A percentile compares a stretch with the other conserved stretches of the same genome.
These are phyloP conservation scores for Schlechtendalia chinensis DNA, from an alignment of 1,140 invertebrate genomes.

Conservation along the genomic window DNA sequence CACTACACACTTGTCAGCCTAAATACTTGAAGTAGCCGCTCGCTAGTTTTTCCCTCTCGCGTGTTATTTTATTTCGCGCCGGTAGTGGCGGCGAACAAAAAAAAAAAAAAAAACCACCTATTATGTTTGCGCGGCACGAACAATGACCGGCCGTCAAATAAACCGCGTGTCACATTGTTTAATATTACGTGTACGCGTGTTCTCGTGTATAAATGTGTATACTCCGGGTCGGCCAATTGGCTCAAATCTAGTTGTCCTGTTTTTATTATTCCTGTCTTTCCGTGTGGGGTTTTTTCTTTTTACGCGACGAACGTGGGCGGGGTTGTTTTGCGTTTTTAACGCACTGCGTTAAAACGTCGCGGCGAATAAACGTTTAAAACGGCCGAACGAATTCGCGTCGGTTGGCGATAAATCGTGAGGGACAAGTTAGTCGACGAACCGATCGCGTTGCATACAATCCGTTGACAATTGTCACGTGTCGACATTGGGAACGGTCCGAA, in stretches of 20 bases:
- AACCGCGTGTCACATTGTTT: constrained; percentile 43
- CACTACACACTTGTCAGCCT: constrained; percentile 13
- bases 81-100: too few relatives aligned
- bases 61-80: background rate
- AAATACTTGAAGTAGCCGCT: constrained; percentile 46
- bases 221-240: constrained; percentile 8
- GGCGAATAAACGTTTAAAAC: too few relatives aligned
- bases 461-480: too few relatives aligned
- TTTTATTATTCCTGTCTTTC: constrained; percentile 1
- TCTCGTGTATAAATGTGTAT: background rate
- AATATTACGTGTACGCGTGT: background rate
- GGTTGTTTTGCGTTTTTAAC: too few relatives aligned
- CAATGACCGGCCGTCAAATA: constrained; percentile 42
- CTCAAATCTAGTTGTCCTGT: constrained; percentile 6
- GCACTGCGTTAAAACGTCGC: too few relatives aligned
- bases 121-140: constrained; percentile 40
- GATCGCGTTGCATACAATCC: too few relatives aligned
- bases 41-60: constrained; percentile 16
- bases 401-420: too few relatives aligned
- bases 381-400: too few relatives aligned
- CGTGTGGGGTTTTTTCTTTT: too few relatives aligned
- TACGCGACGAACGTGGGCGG: too few relatives aligned
- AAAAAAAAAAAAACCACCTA: constrained; percentile 21
- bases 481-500: too few relatives aligned
- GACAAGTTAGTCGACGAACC: too few relatives aligned